Base-by-base conservation (phyloP, 2,113 vertebrate species). In the Myotis davidii region DNA sequence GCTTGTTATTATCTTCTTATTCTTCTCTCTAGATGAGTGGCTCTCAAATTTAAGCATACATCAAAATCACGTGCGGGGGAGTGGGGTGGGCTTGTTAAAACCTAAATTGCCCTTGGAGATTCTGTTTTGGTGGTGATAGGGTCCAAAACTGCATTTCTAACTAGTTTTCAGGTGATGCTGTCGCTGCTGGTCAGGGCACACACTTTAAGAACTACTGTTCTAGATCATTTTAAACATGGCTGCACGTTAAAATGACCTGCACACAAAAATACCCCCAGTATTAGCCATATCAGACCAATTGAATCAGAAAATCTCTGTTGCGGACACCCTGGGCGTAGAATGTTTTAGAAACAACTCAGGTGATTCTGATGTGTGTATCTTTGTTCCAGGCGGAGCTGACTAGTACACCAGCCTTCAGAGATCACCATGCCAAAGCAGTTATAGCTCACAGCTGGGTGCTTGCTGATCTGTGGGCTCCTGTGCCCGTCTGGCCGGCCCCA, bases 1-100 rank as follows among this genome's bases (percentile, higher is more conserved):
- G 9, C 29, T 85, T 89, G 79, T 14, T 85, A 69, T 61, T 93
- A 65, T 81, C 17, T 45, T 91, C 34, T 92, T 85, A 64, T 92
- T 85, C 42, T 93, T 45, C 25, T 86, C n/a, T 90, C 12, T 76
- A 70, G 52, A 87, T 56, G 34, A 50, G 39, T 20, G 10, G 6
- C 37, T 93, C 18, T 64, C 79, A 95, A 56, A 50, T 54, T 42
- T 77, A 78, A 73, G 34, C 59, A 21, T 39, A 16, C 4, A 34
- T 76, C 89, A 54, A 59, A 79, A 70, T 83, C 37, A 32, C 16
- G 17, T 13, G 42, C 1, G 6, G 2, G 59, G 9, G 4, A 42
- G 16, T 20, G 37, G 42, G 42, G 6, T 7, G 4, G 50, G 16
- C 23, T 42, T 79, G 27, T 37, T 48, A 50, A 78, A 14, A 12